Evolutionary conservation across 2,113 vertebrate genomes (phyloP).

Genomic region (Delphinus delphis): DNA sequence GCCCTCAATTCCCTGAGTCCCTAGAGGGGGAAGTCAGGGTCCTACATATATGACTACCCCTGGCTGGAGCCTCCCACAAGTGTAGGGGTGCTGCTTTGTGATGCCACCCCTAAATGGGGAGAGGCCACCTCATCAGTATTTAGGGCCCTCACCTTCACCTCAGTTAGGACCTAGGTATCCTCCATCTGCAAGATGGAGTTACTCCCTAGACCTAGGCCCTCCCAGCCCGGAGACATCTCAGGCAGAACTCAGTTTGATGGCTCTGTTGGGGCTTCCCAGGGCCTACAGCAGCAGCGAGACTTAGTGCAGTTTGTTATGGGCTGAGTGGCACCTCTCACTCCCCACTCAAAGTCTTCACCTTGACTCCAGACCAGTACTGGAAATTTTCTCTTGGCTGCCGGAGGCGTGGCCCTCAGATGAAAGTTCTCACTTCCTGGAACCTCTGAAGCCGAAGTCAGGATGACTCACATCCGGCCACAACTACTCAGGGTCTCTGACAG

Average conservation of each 20-base stretch:
- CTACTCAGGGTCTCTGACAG: not conserved
- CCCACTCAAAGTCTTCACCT: not conserved
- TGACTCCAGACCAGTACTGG: not conserved
- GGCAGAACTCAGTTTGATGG: not conserved
- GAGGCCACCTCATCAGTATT: not conserved
- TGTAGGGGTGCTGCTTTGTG: not conserved
- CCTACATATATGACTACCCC: not conserved
- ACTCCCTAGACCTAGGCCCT: not conserved
- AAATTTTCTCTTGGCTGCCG: not conserved
- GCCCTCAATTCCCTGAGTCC: not conserved
- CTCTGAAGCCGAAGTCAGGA: not conserved
- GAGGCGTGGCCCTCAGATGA: fast-evolving
- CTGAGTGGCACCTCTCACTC: not conserved
- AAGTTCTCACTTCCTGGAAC: not conserved
- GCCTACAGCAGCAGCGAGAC: not conserved
- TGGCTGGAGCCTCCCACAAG: not conserved
- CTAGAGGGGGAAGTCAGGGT: not conserved
- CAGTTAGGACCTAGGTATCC: not conserved
- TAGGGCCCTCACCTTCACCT: not conserved
- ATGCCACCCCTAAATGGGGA: not conserved
- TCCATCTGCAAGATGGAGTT: not conserved
- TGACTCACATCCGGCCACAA: not conserved
- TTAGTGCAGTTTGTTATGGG: not conserved
- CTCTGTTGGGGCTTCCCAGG: not conserved
- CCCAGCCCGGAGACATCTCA: not conserved